A percentile compares a stretch with the other conserved stretches of the same genome.
Evolutionary conservation across 2,888 invertebrate genomes (phyloP).

Genomic region (Drosophila diplacantha): DNA sequence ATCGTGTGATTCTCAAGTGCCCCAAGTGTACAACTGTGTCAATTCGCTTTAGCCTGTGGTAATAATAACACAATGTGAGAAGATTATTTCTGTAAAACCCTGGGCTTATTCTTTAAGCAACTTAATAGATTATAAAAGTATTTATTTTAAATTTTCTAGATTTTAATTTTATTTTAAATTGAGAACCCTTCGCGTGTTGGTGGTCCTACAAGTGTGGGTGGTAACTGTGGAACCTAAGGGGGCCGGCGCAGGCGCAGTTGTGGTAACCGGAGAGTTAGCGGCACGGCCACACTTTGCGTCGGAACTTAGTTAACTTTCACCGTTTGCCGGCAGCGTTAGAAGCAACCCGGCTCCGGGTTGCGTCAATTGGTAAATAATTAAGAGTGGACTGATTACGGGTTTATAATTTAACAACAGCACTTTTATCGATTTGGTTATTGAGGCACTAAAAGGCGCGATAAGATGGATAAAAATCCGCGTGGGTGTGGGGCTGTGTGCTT

Average conservation of each 20-base stretch:
- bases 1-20: background rate
- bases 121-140: background rate
- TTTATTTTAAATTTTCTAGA: background rate
- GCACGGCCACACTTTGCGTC: conserved; percentile 16
- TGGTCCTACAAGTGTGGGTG: conserved; percentile 29
- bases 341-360: conserved; percentile 14
- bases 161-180: conserved; percentile 1
- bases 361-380: conserved; percentile 34
- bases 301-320: conserved; percentile 47
- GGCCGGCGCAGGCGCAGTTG: conserved; percentile 53
- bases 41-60: background rate
- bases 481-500: background rate
- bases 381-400: conserved; percentile 8
- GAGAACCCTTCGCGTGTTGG: conserved; percentile 5
- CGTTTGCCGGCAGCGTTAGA: conserved; percentile 52
- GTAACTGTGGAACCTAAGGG: conserved; percentile 1
- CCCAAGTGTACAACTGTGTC: background rate
- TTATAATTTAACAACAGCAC: conserved; percentile 18
- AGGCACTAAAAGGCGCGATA: conserved; percentile 18
- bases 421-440: conserved; percentile 29
- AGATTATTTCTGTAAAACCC: background rate
- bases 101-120: background rate
- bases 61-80: background rate
- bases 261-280: conserved; percentile 7
- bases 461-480: conserved; percentile 10